Evolutionary conservation across 2,888 invertebrate genomes (phyloP).

Genomic region (Drepana falcataria): DNA sequence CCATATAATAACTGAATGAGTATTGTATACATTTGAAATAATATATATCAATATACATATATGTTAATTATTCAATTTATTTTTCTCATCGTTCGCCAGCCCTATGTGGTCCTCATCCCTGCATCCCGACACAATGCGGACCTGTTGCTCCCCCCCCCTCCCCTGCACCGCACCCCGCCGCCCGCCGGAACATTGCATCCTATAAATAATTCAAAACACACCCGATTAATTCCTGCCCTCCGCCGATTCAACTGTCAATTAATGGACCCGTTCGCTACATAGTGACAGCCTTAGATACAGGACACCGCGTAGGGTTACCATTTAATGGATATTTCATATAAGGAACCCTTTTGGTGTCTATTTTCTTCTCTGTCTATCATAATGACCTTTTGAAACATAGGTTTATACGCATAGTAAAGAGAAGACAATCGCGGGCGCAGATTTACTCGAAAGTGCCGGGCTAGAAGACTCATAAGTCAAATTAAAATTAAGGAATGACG

Average conservation of each 20-base stretch:
- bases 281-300: constrained; percentile 12
- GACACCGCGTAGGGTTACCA: background rate
- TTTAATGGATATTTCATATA: background rate
- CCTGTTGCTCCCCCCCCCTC: constrained; percentile 50
- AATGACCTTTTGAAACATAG: constrained; percentile 1
- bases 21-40: no score
- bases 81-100: constrained; percentile 21
- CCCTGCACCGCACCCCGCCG: constrained; percentile 19
- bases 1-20: no score
- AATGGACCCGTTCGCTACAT: constrained; percentile 37
- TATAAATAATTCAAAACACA: constrained; percentile 71
- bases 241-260: constrained; percentile 75
- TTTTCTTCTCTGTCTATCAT: background rate
- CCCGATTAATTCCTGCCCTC: constrained; percentile 69
- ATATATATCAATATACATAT: background rate
- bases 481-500: no score
- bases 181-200: constrained; percentile 48
- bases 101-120: constrained; percentile 51
- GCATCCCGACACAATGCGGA: constrained; percentile 69
- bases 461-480: no score
- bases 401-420: constrained; percentile 2
- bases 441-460: no score
- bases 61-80: background rate
- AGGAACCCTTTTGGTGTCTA: background rate
- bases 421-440: constrained; percentile 4